These are phyloP conservation scores for Plagodis pulveraria DNA, from an alignment of 2,888 invertebrate species.

Conservation along the genomic window DNA sequence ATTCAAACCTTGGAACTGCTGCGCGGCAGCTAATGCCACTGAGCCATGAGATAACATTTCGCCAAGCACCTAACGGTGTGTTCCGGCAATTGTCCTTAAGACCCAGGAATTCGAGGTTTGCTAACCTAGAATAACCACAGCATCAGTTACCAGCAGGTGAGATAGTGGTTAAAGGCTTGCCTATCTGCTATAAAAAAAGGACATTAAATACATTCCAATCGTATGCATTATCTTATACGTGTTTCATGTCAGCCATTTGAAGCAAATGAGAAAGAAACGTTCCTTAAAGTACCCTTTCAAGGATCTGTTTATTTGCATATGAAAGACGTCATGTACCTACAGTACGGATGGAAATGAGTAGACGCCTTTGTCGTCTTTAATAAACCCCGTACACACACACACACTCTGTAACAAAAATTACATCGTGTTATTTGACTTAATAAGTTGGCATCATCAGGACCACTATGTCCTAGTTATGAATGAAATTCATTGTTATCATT, in stretches of 20 bases:
- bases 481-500: no score
- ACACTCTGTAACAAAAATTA: constrained; percentile 36
- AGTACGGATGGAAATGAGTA: constrained; percentile 51
- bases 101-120: not conserved
- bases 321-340: constrained; percentile 61
- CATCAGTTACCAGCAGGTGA: constrained; percentile 4
- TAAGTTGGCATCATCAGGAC: no score
- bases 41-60: no score
- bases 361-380: constrained; percentile 41
- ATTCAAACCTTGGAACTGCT: no score
- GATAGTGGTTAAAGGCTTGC: no score
- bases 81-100: no score
- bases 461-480: no score
- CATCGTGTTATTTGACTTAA: no score
- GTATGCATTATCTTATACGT: constrained; percentile 73
- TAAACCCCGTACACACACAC: constrained; percentile 42
- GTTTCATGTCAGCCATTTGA: constrained; percentile 61
- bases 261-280: constrained; percentile 31
- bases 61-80: no score
- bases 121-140: no score
- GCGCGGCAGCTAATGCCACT: no score
- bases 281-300: constrained; percentile 35
- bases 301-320: constrained; percentile 64
- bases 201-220: constrained; percentile 65
- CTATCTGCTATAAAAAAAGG: constrained; percentile 8